phyloP scores from a whole-genome alignment of 2,888 invertebrate species.

The Metallyticus violacea region DNA sequence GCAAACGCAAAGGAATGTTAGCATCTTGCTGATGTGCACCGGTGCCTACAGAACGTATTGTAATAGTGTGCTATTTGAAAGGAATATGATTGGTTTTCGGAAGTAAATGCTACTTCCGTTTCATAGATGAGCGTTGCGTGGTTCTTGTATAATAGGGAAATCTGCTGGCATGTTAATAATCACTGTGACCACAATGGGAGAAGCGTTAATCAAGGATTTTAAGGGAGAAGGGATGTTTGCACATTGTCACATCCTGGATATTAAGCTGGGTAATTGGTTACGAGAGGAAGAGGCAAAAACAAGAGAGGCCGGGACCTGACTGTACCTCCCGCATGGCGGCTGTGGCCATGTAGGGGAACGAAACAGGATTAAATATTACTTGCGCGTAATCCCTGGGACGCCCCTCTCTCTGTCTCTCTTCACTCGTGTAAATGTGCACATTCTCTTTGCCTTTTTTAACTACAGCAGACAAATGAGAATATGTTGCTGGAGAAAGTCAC shows the following conservation, averaged over 20 bases:
- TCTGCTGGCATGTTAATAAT: not conserved
- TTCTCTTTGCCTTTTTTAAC: not conserved
- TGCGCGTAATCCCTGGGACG: not conserved
- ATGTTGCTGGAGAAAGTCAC: not conserved
- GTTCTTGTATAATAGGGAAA: not conserved
- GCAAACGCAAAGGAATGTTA: too few species aligned
- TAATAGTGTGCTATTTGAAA: not conserved
- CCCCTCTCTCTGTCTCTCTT: not conserved
- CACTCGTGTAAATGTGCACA: not conserved
- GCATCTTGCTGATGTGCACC: too few species aligned
- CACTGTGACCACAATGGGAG: not conserved
- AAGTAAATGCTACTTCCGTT: not conserved
- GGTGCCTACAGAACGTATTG: not conserved
- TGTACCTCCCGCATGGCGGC: not conserved
- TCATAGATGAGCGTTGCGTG: too few species aligned
- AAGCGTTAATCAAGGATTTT: not conserved
- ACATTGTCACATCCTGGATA: not conserved
- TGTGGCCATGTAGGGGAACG: not conserved
- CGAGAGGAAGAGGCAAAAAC: not conserved
- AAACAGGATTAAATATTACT: conserved; percentile 6
- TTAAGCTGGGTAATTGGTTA: not conserved
- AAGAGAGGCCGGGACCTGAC: not conserved
- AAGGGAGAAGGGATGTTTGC: not conserved
- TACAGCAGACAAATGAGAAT: not conserved
- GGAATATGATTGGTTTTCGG: not conserved